Evolutionary conservation across 2,797 vertebrate genomes (phyloP).

Genomic region (Gymnoscopelus microlampas): DNA sequence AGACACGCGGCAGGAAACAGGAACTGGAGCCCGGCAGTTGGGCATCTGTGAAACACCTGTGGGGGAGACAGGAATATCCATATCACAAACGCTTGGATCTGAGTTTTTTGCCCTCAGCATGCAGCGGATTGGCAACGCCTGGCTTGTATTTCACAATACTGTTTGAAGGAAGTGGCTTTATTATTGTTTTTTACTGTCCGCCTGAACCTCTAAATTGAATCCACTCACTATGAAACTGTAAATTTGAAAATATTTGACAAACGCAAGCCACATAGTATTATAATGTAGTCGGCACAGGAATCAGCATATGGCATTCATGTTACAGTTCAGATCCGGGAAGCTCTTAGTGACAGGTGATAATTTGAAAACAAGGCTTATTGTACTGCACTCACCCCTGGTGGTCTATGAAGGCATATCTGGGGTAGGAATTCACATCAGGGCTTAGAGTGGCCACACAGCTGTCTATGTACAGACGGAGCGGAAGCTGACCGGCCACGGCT

Average conservation of each 20-base stretch:
- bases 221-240: background rate
- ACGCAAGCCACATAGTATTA: background rate
- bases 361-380: background rate
- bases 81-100: slow-evolving; percentile 27
- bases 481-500: slow-evolving; percentile 12
- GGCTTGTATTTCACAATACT: slow-evolving; percentile 20
- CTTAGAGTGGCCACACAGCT: slow-evolving; percentile 55
- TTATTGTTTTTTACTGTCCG: background rate
- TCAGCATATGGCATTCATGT: background rate
- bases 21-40: slow-evolving; percentile 54
- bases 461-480: slow-evolving; percentile 42
- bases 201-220: background rate
- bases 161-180: slow-evolving; percentile 15
- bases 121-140: slow-evolving; percentile 13
- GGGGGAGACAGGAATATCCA: slow-evolving; percentile 22
- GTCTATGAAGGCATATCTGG: slow-evolving; percentile 56
- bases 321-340: background rate
- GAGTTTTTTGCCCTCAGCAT: slow-evolving; percentile 28
- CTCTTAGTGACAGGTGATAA: background rate
- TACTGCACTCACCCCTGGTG: slow-evolving; percentile 51
- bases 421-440: slow-evolving; percentile 35
- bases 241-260: background rate
- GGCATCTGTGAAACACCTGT: slow-evolving; percentile 68
- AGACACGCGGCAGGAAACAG: slow-evolving; percentile 55
- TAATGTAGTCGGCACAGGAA: background rate